Evolutionary conservation across 2,797 vertebrate genomes (phyloP), one percentile per base, ranked within the genome.

Genomic region (Lithobates pipiens): DNA sequence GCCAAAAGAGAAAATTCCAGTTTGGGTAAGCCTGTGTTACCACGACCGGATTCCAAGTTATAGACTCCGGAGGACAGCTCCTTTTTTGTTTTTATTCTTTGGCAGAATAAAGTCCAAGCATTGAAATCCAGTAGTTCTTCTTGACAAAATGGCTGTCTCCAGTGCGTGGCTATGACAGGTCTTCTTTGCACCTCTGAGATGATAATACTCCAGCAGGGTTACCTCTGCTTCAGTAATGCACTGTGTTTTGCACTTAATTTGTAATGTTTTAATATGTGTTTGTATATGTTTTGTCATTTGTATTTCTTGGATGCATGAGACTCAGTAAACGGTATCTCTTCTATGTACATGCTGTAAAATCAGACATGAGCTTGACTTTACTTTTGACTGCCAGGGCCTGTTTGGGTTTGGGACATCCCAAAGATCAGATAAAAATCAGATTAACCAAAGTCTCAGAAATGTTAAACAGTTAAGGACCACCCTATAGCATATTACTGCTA

Each of bases 201-300:
- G 34, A 70, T 76, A 25, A 75, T 74, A 72, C 68, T 69, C 42
- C 34, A 15, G 65, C 73, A 70, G 71, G 61, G 73, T 32, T 32
- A 67, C 23, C 5, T 75, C 69, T 86, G 50, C 74, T 77, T 82
- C 67, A 46, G 42, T 42, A 82, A 82, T 86, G 85, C 85, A 86
- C 85, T 82, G 85, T 71, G 70, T 86, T 86, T 80, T 82, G 85
- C 85, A 86, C 85, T 86, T 86, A 86, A 65, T 82, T 86, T 86
- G 82, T 68, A 46, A 73, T 77, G 32, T 82, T 65, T 72, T 81
- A 76, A 42, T 80, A 67, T 50, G 50, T 85, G 21, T 76, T 67
- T 27, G 78, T 85, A 61, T 77, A 36, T 80, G 27, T 72, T 73
- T 78, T 73, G 42, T 79, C 18, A 21, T 82, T 7, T 86, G 65